Percentiles rank a stretch among this genome's conserved stretches.
Conservation (phyloP, 2,113 vertebrate genomes). For the Gobius niger region DNA sequence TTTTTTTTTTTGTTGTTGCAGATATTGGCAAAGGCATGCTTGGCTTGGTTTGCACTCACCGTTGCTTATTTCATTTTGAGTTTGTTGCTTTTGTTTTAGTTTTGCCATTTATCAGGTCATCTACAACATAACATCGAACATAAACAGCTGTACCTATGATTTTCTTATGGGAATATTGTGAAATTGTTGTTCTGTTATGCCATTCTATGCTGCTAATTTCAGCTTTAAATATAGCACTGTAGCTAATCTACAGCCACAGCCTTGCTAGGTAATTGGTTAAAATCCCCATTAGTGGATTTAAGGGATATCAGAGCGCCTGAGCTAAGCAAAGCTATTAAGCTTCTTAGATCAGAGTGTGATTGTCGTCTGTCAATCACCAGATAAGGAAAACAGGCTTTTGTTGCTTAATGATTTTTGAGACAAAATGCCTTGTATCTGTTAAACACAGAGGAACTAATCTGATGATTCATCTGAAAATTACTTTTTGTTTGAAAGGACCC, state of each 20-base stretch:
- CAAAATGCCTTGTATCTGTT: conserved; percentile 9
- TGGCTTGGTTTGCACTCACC: conserved; percentile 75
- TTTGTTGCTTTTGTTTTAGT: conserved; percentile 51
- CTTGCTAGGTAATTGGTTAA: conserved; percentile 69
- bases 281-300: conserved; percentile 66
- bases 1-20: conserved; percentile 32
- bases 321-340: conserved; percentile 69
- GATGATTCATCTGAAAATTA: conserved; percentile 22
- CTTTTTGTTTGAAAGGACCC: conserved; percentile 17
- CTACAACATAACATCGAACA: conserved; percentile 60
- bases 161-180: conserved; percentile 1
- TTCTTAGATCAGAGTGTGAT: conserved; percentile 70
- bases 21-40: conserved; percentile 73
- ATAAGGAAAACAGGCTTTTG: conserved; percentile 44
- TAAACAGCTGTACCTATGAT: conserved; percentile 18
- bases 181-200: conserved; percentile 39
- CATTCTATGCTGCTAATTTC: conserved; percentile 57
- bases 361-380: conserved; percentile 67
- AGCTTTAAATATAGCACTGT: conserved; percentile 50
- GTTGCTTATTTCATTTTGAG: conserved; percentile 71
- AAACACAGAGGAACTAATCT: conserved; percentile 1
- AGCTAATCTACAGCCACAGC: conserved; percentile 56
- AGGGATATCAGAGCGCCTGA: conserved; percentile 61
- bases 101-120: conserved; percentile 62
- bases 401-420: conserved; percentile 26